These are phyloP conservation scores for Eucidaris tribuloides DNA, from an alignment of 35 echinoderm and acorn worm species.

Conservation along the genomic window DNA sequence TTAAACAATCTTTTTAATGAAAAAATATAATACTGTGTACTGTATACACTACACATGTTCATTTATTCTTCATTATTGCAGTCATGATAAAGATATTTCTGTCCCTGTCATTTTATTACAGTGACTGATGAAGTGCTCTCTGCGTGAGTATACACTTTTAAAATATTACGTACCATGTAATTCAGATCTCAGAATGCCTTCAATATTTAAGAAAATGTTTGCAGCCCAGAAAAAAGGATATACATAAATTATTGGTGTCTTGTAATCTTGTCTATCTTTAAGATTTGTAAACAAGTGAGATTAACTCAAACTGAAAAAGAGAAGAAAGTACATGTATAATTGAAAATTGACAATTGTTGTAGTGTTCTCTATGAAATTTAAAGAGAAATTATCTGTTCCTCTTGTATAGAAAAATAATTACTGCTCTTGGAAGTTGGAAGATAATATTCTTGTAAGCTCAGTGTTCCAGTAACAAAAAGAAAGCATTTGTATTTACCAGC, in stretches of 20 bases:
- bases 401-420: too few relatives aligned
- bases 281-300: not conserved
- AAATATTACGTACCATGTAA: not conserved
- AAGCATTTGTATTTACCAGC: too few relatives aligned
- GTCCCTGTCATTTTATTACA: not conserved
- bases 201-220: not conserved
- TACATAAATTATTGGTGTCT: not conserved
- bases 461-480: too few relatives aligned
- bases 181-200: not conserved
- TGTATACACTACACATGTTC: not conserved
- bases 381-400: too few relatives aligned
- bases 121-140: slow-evolving; percentile 16
- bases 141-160: not conserved
- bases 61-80: not conserved
- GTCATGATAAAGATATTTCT: not conserved
- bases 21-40: not conserved
- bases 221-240: not conserved
- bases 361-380: too few relatives aligned
- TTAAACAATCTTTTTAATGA: not conserved
- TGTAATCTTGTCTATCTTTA: not conserved
- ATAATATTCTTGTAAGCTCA: too few relatives aligned
- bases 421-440: too few relatives aligned
- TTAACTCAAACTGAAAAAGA: not conserved
- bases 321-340: too few relatives aligned
- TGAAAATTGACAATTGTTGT: too few relatives aligned